Percentiles rank a stretch among this genome's conserved stretches.
Evolutionary conservation across 2,888 invertebrate species (phyloP).

Genomic region (Nasonovia ribisnigri): DNA sequence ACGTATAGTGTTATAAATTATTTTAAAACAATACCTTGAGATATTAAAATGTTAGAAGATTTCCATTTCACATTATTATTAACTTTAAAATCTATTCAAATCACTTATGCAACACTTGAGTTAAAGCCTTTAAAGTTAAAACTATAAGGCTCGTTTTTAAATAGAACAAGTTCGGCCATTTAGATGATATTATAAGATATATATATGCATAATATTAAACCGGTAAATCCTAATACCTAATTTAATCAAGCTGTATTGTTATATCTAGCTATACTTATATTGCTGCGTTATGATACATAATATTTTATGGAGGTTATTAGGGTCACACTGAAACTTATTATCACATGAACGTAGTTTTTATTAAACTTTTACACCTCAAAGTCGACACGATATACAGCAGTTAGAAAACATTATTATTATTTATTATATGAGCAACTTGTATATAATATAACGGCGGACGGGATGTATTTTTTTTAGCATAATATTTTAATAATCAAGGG

Average conservation of each 20-base stretch:
- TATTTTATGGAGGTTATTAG: conserved; percentile 37
- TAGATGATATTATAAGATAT: background rate
- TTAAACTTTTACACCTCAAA: conserved; percentile 42
- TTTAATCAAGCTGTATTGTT: background rate
- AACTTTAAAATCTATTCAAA: background rate
- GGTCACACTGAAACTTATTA: conserved; percentile 25
- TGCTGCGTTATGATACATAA: background rate
- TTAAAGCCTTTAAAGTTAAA: background rate
- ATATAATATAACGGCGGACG: background rate
- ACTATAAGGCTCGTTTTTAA: background rate
- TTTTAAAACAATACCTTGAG: background rate
- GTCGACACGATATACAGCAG: background rate
- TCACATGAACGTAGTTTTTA: conserved; percentile 40
- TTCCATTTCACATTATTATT: background rate
- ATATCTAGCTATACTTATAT: background rate
- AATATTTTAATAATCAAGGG: conserved; percentile 23
- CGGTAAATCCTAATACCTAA: conserved; percentile 1
- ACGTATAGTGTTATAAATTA: background rate
- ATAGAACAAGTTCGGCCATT: background rate
- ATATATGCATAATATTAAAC: background rate
- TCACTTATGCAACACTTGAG: background rate
- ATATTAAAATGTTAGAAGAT: background rate
- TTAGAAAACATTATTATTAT: conserved; percentile 43
- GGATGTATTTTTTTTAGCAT: background rate
- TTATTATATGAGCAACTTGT: conserved; percentile 35